Conservation (phyloP, 2,888 invertebrate species). For the Lumbricus terrestris region DNA sequence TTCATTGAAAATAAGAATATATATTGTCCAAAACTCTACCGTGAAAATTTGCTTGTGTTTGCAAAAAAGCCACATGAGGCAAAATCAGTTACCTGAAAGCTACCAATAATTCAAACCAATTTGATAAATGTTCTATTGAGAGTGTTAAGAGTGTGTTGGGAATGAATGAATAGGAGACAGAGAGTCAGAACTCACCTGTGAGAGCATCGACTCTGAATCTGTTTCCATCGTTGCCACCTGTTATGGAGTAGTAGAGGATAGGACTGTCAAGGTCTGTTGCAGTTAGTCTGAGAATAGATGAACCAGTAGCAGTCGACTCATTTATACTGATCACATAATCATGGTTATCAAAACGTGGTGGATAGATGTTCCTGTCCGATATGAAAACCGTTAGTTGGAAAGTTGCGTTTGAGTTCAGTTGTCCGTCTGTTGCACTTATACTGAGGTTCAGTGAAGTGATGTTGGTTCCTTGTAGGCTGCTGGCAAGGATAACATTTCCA, state of each 20-base stretch:
- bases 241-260: conserved; percentile 20
- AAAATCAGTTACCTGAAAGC: neutral
- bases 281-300: conserved; percentile 14
- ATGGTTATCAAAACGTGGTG: conserved; percentile 40
- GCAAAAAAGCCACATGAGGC: neutral
- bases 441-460: neutral
- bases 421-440: conserved; percentile 13
- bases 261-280: conserved; percentile 23
- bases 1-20: neutral
- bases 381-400: conserved; percentile 5
- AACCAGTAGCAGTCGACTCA: conserved; percentile 42
- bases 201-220: conserved; percentile 16
- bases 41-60: neutral
- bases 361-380: conserved; percentile 36
- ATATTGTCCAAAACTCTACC: neutral
- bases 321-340: conserved; percentile 39
- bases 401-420: neutral
- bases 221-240: conserved; percentile 18
- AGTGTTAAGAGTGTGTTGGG: neutral
- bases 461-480: neutral
- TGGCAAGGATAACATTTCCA: conserved; percentile 4
- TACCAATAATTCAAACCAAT: neutral
- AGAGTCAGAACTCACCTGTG: neutral
- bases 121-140: neutral
- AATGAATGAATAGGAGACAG: neutral